Base-by-base conservation (phyloP, 2,888 invertebrate species). In the Halocaridina rubra region DNA sequence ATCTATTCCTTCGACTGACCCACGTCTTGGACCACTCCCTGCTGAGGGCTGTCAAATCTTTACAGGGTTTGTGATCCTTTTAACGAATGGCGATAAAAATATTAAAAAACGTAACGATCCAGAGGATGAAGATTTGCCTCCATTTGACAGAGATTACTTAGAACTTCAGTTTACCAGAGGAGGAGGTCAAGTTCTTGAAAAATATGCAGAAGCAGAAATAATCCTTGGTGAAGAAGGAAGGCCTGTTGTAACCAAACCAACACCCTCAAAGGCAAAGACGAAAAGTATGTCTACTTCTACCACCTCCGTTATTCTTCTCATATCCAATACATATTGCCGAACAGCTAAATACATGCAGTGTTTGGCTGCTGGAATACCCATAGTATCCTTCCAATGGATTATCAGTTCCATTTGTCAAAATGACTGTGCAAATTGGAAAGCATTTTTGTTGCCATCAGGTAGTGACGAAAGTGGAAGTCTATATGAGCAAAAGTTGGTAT, bases 261-360 rank as follows among this genome's bases (percentile, higher is more conserved):
- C 30, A 33, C 53, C 80, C 29, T 53, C 79, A 8, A 81, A 81
- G 57, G 0, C 57, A 8, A 84, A 84, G 72, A 78, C 77, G 27
- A 84, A 84, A 30, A 29, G 27, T 16, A 22, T 33, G n/a, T 10
- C 59, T 5, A 22, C 59, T 2, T 24, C 13, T 2, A 16, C 53
- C 19, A 29, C 27, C 29, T 67, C 46, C 27, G 71, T 71, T 16
- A 39, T 87, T 16, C 82, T 87, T 71, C 74, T 85, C 33, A 57
- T 87, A 16, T 82, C 85, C 29, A 85, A 87, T 80, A 77, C 72
- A 1, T 74, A 76, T 72, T 87, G 87, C 74, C 71, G 87, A 19
- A 87, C 87, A 3, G 79, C 85, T 74, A 87, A 85, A 33, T 87
- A 80, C 61, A 87, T 87, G 27, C 87, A 87, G 81, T 87, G 87